These are phyloP conservation scores for Orycteropus afer DNA, from an alignment of 2,113 vertebrate genomes.

Conservation along the genomic window DNA sequence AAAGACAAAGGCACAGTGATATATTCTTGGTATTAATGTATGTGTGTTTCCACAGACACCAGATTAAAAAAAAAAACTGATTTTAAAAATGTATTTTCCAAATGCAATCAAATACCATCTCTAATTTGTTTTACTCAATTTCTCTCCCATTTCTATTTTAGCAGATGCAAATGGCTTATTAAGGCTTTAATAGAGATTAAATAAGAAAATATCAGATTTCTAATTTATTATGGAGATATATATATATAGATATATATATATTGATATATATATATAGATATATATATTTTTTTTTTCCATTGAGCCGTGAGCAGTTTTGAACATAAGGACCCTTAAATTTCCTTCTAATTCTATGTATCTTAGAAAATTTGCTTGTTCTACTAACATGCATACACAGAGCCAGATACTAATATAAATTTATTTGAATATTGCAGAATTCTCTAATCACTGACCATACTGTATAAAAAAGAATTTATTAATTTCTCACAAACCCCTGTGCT, in stretches of 20 bases:
- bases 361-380: neutral
- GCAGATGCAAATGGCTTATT: conserved; percentile 56
- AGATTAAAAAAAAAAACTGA: conserved; percentile 55
- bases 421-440: neutral
- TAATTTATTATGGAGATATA: neutral
- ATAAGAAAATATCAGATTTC: conserved; percentile 26
- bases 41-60: conserved; percentile 69
- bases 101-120: conserved; percentile 54
- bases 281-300: neutral
- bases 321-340: neutral
- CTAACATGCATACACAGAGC: neutral
- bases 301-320: neutral
- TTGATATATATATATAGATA: no score
- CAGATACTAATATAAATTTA: neutral
- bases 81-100: conserved; percentile 55
- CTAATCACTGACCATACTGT: neutral
- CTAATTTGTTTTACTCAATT: conserved; percentile 44
- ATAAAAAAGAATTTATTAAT: neutral
- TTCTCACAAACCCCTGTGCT: neutral
- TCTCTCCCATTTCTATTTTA: conserved; percentile 43
- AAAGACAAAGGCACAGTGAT: neutral
- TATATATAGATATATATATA: neutral
- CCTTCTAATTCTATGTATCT: neutral
- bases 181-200: conserved; percentile 15
- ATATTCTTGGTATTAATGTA: conserved; percentile 49